Conservation (phyloP, 37 sponge, comb jelly and placozoan genomes). For the Halichondria panicea region DNA sequence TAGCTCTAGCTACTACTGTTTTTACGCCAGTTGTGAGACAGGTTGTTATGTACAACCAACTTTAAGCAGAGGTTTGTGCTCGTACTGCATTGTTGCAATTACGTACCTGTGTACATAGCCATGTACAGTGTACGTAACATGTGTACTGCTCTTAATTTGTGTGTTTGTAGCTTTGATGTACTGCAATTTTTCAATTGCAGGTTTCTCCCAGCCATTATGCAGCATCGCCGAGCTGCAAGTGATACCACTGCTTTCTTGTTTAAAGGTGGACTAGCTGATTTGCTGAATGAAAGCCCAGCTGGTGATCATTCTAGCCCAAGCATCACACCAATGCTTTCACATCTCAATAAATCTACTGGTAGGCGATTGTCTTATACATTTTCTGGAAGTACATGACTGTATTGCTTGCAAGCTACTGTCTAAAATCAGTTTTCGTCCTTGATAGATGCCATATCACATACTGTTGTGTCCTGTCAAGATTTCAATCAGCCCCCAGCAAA, state of each 20-base stretch:
- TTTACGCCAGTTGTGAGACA: no score
- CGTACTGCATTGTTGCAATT: no score
- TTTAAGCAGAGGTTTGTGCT: no score
- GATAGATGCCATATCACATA: no score
- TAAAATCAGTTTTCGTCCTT: not conserved
- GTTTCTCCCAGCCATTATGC: slow-evolving; percentile 40
- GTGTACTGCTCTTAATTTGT: not conserved
- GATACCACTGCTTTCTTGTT: slow-evolving; percentile 39
- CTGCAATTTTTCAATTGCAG: not conserved
- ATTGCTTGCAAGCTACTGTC: not conserved
- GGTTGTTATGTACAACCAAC: no score
- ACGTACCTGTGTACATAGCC: no score
- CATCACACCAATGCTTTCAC: slow-evolving; percentile 40
- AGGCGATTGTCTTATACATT: not conserved
- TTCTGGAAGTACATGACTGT: no score
- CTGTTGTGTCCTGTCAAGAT: no score
- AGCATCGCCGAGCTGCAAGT: slow-evolving; percentile 63
- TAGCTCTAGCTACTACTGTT: no score
- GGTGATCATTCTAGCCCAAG: slow-evolving; percentile 60
- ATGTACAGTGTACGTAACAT: no score
- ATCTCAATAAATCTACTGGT: slow-evolving; percentile 24
- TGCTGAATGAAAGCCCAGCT: slow-evolving; percentile 13
- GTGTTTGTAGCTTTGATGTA: not conserved
- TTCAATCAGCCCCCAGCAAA: no score
- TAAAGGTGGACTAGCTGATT: not conserved